Base-by-base conservation (phyloP, 2,113 vertebrate genomes). In the Entelurus aequoreus region DNA sequence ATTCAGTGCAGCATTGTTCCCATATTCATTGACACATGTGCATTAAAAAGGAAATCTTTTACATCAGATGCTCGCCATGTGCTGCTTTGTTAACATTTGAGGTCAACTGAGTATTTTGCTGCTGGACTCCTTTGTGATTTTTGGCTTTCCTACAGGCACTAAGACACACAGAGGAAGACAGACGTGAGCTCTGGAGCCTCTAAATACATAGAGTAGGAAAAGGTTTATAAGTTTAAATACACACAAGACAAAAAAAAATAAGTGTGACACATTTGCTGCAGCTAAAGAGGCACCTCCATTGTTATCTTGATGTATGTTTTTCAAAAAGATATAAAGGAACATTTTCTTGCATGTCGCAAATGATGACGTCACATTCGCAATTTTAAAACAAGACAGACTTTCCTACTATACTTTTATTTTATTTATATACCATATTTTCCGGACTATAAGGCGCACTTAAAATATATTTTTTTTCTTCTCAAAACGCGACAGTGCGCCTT, bases 61-160 rank as follows among this genome's bases (percentile, higher is more conserved):
- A 13, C 65, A 49, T 77, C 71, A 54, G 19, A 64, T 28, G 49
- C 62, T 68, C 63, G 38, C 52, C 51, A 15, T 12, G 48, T 54
- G 35, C 21, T 14, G 4, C 38, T 75, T 50, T 64, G 36, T 64
- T 74, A 77, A 76, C 38, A 47, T 63, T 56, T 15, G 36, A 68
- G 58, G 65, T 77, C 55, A 62, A 60, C 54, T 38, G 8, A 5
- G 36, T 63, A 51, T 59, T 52, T 67, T 63, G 62, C 53, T 37
- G 71, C 49, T 50, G 65, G 61, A 76, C 63, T 73, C 60, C 49
- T 53, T 28, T 71, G 68, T 78, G 62, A 65, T 60, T 63, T 60
- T 71, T 80, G 74, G 71, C 64, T 35, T 35, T 5, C 54, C 68
- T 62, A 35, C 14, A 65, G 60, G 44, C 54, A 16, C 9, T 48